Percentiles rank a stretch among this genome's conserved stretches.
Conservation (phyloP, 2,797 vertebrate genomes). For the Pseudopleuronectes americanus region DNA sequence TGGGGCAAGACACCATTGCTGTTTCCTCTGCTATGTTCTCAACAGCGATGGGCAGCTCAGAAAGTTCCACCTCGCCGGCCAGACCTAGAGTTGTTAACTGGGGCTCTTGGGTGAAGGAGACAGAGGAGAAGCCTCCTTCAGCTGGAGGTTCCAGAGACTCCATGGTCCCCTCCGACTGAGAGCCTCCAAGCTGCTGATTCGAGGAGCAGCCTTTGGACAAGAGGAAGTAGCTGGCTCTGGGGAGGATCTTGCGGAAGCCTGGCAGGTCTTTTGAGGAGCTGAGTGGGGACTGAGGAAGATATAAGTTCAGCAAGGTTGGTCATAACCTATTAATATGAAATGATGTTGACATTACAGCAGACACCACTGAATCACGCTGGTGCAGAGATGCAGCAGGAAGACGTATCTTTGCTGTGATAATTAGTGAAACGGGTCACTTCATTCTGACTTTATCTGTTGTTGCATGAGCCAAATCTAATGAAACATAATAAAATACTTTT, state of each 20-base stretch:
- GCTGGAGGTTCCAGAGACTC: conserved; percentile 56
- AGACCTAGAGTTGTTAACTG: conserved; percentile 73
- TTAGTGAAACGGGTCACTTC: background rate
- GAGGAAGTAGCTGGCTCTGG: conserved; percentile 92
- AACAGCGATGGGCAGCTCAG: conserved; percentile 84
- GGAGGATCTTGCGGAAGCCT: conserved; percentile 97
- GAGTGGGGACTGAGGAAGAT: conserved; percentile 64
- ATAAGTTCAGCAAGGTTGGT: conserved; percentile 59
- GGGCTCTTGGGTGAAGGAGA: conserved; percentile 68
- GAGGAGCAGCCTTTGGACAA: conserved; percentile 87
- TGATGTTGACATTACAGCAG: background rate
- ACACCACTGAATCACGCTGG: conserved; percentile 1
- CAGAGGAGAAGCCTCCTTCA: conserved; percentile 51
- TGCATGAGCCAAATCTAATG: conserved; percentile 16
- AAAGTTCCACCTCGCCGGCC: conserved; percentile 79
- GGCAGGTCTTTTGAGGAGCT: conserved; percentile 87
- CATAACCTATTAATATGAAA: background rate
- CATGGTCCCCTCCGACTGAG: conserved; percentile 82
- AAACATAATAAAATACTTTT: conserved; percentile 25
- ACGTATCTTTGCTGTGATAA: conserved; percentile 7
- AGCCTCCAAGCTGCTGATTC: conserved; percentile 75
- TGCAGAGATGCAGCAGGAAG: background rate
- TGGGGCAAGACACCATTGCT: conserved; percentile 55
- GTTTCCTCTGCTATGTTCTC: conserved; percentile 83
- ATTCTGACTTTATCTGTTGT: conserved; percentile 2